phyloP scores from a whole-genome alignment of 2,888 invertebrate genomes.

The Euproctis similis region DNA sequence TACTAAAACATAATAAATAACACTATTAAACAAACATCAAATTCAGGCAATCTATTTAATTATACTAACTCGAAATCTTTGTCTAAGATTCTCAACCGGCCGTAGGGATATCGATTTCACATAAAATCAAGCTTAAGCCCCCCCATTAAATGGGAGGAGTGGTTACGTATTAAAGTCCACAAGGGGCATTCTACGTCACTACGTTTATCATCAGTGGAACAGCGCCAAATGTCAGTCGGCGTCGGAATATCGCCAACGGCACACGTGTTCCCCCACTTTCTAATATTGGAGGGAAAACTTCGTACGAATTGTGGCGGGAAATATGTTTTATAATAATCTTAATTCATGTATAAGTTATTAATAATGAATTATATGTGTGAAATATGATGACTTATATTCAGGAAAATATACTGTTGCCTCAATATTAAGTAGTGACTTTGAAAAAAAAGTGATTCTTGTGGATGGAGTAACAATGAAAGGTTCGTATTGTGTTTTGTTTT shows the following conservation, averaged over 20 bases:
- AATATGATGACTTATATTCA: conserved; percentile 23
- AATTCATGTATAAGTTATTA: conserved; percentile 6
- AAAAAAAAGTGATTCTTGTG: conserved; percentile 25
- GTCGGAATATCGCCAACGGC: conserved; percentile 24
- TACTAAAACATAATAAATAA: no score
- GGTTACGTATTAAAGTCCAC: conserved; percentile 19
- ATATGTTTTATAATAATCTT: conserved; percentile 10
- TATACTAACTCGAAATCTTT: conserved; percentile 18
- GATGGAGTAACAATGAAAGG: conserved; percentile 46
- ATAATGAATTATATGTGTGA: conserved; percentile 31
- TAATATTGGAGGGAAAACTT: conserved; percentile 63
- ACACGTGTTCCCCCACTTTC: conserved; percentile 27
- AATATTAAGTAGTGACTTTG: conserved; percentile 21
- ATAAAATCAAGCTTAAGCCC: conserved; percentile 38
- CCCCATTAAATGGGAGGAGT: conserved; percentile 25
- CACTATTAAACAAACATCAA: conserved; percentile 8
- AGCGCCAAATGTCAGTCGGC: conserved; percentile 34
- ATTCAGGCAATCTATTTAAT: conserved; percentile 11
- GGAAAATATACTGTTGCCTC: conserved; percentile 21
- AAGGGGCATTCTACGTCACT: no score
- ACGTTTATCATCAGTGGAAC: no score
- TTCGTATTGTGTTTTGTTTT: conserved; percentile 21
- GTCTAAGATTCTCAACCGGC: conserved; percentile 22
- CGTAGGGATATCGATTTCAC: conserved; percentile 15
- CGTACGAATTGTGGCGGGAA: conserved; percentile 21